Conservation (phyloP, 2,797 vertebrate species). For the Poecilia wingei region DNA sequence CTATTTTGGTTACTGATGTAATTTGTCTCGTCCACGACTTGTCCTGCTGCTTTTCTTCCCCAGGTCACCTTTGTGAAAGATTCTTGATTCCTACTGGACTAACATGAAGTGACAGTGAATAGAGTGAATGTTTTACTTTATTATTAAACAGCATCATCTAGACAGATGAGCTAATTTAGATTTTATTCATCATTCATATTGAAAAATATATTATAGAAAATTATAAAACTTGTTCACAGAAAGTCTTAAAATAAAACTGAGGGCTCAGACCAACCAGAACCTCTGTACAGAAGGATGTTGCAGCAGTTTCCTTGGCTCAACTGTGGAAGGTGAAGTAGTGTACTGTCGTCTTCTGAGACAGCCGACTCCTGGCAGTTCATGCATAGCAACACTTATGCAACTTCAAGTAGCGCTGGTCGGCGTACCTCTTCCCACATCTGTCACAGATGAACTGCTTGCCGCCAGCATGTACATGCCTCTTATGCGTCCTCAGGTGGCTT, state of each 20-base stretch:
- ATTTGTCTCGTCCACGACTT: neutral
- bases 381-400: conserved; percentile 82
- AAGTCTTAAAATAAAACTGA: neutral
- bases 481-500: conserved; percentile 74
- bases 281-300: neutral
- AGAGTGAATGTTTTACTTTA: neutral
- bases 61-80: neutral
- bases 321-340: neutral
- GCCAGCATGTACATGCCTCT: conserved; percentile 77
- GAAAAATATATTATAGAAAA: conserved; percentile 18
- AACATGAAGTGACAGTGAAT: neutral
- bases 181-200: conserved; percentile 29
- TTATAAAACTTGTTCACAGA: conserved; percentile 25
- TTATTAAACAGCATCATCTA: conserved; percentile 1
- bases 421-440: conserved; percentile 81
- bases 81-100: neutral
- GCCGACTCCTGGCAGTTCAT: conserved; percentile 14
- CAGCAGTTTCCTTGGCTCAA: neutral
- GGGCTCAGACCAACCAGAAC: conserved; percentile 18
- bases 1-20: neutral
- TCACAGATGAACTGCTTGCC: conserved; percentile 84
- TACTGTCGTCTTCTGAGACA: neutral
- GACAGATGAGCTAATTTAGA: neutral
- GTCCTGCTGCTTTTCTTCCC: neutral
- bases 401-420: conserved; percentile 79